Conservation (phyloP, 2,113 vertebrate species). For the Mellivora capensis region DNA sequence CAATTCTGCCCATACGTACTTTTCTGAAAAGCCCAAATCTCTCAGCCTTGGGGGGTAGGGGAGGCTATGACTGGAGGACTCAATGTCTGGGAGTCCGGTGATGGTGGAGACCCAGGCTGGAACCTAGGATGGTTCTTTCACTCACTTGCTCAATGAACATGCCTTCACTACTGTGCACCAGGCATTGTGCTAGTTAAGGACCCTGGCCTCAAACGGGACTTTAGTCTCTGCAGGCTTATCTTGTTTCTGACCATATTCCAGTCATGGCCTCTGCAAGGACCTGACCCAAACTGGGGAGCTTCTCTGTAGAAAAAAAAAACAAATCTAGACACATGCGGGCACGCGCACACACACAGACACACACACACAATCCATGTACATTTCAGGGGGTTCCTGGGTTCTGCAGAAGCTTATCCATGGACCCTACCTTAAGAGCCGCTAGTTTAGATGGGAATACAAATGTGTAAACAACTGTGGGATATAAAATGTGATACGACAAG, state of each 20-base stretch:
- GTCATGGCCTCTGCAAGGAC: neutral
- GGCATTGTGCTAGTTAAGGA: neutral
- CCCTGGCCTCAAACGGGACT: no score
- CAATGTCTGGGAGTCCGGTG: neutral
- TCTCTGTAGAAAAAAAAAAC: neutral
- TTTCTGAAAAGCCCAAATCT: neutral
- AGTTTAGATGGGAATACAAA: neutral
- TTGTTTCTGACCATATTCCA: neutral
- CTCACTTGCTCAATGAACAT: neutral
- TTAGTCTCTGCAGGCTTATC: neutral
- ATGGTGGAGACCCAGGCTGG: neutral
- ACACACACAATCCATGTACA: neutral
- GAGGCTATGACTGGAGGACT: neutral
- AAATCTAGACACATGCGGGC: fast-evolving
- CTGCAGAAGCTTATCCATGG: neutral
- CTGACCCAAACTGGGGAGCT: neutral
- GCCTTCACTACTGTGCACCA: neutral
- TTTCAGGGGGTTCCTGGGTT: neutral
- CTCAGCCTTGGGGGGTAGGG: neutral
- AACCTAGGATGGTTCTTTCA: neutral
- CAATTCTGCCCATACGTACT: neutral
- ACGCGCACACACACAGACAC: no score
- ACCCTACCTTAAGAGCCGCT: neutral
- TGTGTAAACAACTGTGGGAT: neutral
- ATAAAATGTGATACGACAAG: neutral